These are phyloP conservation scores for Stichopus chloronotus DNA, from an alignment of 35 echinoderm and acorn worm genomes.

Conservation along the genomic window DNA sequence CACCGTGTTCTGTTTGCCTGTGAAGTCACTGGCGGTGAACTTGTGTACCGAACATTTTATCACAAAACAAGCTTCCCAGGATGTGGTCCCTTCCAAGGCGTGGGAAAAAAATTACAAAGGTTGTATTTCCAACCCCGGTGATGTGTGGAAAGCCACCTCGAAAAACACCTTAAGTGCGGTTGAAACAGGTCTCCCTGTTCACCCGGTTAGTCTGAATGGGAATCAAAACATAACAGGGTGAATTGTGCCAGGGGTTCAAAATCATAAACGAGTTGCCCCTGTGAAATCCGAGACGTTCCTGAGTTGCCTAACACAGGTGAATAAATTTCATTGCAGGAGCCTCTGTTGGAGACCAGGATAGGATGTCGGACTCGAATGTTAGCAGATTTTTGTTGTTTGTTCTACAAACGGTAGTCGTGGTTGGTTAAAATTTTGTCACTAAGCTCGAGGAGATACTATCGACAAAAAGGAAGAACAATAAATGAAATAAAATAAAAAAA, in stretches of 20 bases:
- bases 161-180: not conserved
- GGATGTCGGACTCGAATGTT: no score
- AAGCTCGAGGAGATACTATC: no score
- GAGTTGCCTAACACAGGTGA: not conserved
- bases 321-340: not conserved
- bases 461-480: no score
- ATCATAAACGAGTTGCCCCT: not conserved
- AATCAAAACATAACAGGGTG: slow-evolving; percentile 10
- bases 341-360: not conserved
- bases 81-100: not conserved
- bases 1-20: not conserved
- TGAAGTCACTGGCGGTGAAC: slow-evolving; percentile 3
- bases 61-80: not conserved
- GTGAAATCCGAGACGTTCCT: not conserved
- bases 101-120: not conserved
- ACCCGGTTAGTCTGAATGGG: not conserved
- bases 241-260: slow-evolving; percentile 10
- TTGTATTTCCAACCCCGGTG: not conserved
- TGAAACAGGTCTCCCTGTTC: not conserved
- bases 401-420: no score
- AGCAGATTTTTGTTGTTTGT: no score
- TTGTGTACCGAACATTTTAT: not conserved
- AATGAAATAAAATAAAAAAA: no score
- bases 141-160: not conserved
- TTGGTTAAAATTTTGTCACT: no score